Evolutionary conservation across 2,797 vertebrate species (phyloP).

Genomic region (Pygocentrus nattereri): DNA sequence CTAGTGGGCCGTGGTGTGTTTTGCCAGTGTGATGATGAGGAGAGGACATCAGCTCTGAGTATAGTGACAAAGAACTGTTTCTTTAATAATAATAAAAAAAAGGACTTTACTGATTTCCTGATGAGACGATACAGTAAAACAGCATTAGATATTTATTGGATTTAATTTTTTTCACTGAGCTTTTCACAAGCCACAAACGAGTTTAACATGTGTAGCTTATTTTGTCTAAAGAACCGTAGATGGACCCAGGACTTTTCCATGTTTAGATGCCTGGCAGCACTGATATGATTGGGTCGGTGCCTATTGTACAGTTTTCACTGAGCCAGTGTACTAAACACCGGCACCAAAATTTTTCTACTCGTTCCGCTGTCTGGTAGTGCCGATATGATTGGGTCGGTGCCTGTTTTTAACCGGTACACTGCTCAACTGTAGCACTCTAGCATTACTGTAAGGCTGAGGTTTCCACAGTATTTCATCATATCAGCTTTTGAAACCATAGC

Average conservation of each 20-base stretch:
- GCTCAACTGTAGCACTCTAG: neutral
- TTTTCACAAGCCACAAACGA: neutral
- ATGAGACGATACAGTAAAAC: neutral
- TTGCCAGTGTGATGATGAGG: neutral
- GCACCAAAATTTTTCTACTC: neutral
- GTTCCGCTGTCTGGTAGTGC: neutral
- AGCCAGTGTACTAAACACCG: neutral
- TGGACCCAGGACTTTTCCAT: neutral
- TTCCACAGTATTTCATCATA: constrained; percentile 46
- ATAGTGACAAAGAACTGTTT: neutral
- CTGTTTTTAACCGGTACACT: neutral
- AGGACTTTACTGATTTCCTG: neutral
- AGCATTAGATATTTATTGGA: neutral
- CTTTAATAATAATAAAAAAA: too few species aligned
- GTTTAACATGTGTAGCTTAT: neutral
- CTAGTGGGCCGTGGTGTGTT: neutral
- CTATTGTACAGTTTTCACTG: too few species aligned
- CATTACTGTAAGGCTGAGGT: neutral
- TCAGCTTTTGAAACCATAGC: constrained; percentile 26
- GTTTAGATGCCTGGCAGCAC: neutral
- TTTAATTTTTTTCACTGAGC: neutral
- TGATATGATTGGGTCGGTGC: neutral
- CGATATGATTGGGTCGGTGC: neutral
- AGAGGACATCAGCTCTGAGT: neutral
- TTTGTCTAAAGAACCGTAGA: neutral